These are phyloP conservation scores for Onychorhynchus coronatus DNA, from an alignment of 2,113 vertebrate genomes.

Conservation along the genomic window DNA sequence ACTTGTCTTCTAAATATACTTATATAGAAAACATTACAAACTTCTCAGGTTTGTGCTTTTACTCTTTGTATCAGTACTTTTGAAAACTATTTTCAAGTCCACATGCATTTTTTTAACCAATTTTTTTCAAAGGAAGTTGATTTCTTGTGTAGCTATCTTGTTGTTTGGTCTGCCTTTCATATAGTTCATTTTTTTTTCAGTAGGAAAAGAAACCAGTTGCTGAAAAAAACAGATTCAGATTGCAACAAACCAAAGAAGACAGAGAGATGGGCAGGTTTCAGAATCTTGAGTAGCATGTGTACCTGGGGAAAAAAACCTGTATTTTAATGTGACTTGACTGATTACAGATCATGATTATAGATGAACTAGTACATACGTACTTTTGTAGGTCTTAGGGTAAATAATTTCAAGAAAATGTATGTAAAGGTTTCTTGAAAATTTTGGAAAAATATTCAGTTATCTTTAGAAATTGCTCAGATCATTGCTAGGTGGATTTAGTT, in stretches of 20 bases:
- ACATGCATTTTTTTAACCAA: background rate
- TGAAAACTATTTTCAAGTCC: background rate
- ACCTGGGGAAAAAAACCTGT: background rate
- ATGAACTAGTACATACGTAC: background rate
- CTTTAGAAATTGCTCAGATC: background rate
- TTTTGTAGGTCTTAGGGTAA: background rate
- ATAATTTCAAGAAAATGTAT: background rate
- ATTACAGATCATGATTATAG: background rate
- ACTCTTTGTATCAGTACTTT: background rate
- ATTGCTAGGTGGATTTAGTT: background rate
- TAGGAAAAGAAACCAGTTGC: background rate
- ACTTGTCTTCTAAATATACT: background rate
- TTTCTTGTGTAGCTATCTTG: background rate
- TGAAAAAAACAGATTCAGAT: background rate
- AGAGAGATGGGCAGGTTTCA: background rate
- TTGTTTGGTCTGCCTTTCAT: background rate
- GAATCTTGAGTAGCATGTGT: background rate
- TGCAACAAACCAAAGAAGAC: background rate
- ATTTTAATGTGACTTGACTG: background rate
- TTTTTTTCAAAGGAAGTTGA: background rate
- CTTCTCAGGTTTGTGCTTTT: background rate
- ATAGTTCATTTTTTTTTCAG: background rate
- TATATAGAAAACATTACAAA: background rate
- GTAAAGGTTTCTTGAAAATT: background rate
- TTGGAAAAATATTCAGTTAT: background rate